Conservation (phyloP, 2,888 invertebrate species). For the Chironomus tentans region DNA sequence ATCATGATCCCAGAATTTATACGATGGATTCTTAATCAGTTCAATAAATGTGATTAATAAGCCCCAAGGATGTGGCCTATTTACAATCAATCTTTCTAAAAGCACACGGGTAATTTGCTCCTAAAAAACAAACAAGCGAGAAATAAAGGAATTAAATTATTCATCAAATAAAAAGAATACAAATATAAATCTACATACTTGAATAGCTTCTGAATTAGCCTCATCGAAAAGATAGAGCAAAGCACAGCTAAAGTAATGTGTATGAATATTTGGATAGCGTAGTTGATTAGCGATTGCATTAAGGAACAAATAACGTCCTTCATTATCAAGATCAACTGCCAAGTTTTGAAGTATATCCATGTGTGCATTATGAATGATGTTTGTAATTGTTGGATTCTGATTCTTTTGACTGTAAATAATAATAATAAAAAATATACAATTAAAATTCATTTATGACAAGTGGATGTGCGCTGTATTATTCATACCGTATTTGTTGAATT, state of each 20-base stretch:
- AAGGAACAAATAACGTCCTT: constrained; percentile 90
- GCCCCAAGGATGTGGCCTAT: constrained; percentile 99
- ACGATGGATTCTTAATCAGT: constrained; percentile 94
- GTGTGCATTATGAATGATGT: constrained; percentile 96
- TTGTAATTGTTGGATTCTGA: constrained; percentile 88
- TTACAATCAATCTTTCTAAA: constrained; percentile 92
- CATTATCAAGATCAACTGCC: constrained; percentile 94
- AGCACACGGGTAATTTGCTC: constrained; percentile 96
- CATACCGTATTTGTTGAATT: constrained; percentile 65
- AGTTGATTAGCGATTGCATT: constrained; percentile 98
- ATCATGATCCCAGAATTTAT: constrained; percentile 98
- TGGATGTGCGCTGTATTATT: constrained; percentile 23
- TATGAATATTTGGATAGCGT: constrained; percentile 98
- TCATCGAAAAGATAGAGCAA: constrained; percentile 94
- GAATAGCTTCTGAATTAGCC: constrained; percentile 93
- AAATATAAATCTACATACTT: constrained; percentile 41
- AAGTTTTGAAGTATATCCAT: constrained; percentile 99
- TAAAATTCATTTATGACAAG: neutral
- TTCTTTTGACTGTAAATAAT: constrained; percentile 71
- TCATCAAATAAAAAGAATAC: neutral
- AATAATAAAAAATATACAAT: neutral
- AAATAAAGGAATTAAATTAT: neutral
- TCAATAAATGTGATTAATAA: constrained; percentile 97
- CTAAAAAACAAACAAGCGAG: constrained; percentile 25
- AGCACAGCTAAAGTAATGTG: constrained; percentile 98